Percentiles rank a stretch among this genome's conserved stretches.
Conservation (phyloP, 1,140 invertebrate genomes). For the Drosophila trapezifrons region DNA sequence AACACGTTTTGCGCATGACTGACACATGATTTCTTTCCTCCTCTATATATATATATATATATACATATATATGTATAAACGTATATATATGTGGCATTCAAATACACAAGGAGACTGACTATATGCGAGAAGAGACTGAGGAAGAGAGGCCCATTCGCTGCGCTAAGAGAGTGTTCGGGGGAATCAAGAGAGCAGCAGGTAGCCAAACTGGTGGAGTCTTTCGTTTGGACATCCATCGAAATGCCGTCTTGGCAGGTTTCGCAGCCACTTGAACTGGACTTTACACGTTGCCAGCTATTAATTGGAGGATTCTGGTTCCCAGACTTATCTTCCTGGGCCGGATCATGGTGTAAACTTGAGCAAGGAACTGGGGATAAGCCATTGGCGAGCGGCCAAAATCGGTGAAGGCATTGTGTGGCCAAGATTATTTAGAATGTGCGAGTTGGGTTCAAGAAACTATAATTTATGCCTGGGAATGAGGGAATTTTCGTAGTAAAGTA, state of each 20-base stretch:
- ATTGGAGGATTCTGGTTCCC: conserved; percentile 7
- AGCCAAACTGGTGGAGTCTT: conserved; percentile 42
- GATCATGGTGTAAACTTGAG: not conserved
- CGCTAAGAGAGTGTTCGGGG: conserved; percentile 10
- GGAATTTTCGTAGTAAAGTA: not conserved
- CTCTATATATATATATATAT: conserved; percentile 13
- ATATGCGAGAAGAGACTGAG: conserved; percentile 5
- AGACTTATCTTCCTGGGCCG: conserved; percentile 7
- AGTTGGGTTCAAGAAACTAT: not conserved
- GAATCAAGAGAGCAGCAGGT: conserved; percentile 27
- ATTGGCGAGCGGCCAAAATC: not conserved
- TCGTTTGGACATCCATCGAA: conserved; percentile 40
- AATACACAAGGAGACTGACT: conserved; percentile 26
- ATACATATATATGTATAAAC: conserved; percentile 16
- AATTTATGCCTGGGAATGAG: not conserved
- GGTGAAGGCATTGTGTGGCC: not conserved
- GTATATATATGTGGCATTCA: conserved; percentile 17
- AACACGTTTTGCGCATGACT: conserved; percentile 83
- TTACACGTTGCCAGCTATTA: conserved; percentile 31
- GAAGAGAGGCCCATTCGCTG: conserved; percentile 4
- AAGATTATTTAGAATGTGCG: not conserved
- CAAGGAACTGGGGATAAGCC: not conserved
- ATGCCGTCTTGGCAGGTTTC: conserved; percentile 24
- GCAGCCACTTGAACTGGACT: conserved; percentile 29
- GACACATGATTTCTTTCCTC: conserved; percentile 80